phyloP scores from a whole-genome alignment of 2,113 vertebrate genomes.

The Ornithorhynchus anatinus region DNA sequence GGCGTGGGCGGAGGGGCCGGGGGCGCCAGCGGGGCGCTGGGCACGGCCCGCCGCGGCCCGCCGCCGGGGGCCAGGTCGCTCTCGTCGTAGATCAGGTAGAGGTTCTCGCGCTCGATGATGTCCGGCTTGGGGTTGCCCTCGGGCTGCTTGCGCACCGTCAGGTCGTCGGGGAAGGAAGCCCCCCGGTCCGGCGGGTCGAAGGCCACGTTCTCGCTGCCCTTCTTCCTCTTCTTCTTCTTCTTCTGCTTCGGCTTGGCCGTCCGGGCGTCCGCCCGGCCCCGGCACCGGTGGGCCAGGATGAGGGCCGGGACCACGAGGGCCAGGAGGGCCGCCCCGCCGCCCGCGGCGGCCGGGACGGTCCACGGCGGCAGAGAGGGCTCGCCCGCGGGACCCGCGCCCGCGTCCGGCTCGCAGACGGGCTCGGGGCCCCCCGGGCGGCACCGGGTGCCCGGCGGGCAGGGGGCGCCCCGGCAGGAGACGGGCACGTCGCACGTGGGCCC shows the following conservation, averaged over 20 bases:
- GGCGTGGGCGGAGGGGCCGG: too few relatives aligned
- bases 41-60: conserved; percentile 86
- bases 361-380: conserved; percentile 88
- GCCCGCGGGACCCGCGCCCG: conserved; percentile 61
- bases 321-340: conserved; percentile 88
- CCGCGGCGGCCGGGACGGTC: conserved; percentile 95
- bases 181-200: conserved; percentile 96
- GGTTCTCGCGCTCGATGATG: conserved; percentile 96
- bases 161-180: conserved; percentile 90
- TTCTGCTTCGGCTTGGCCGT: conserved; percentile 88
- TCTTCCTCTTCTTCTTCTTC: conserved; percentile 95
- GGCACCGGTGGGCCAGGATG: conserved; percentile 93
- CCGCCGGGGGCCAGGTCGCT: conserved; percentile 83
- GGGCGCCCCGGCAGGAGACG: conserved; percentile 86
- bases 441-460: conserved; percentile 78
- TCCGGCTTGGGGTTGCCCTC: conserved; percentile 97
- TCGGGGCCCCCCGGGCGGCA: conserved; percentile 85
- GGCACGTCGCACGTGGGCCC: conserved; percentile 84
- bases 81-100: conserved; percentile 95
- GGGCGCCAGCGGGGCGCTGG: conserved; percentile 86
- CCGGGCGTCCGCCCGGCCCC: conserved; percentile 74
- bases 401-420: conserved; percentile 80
- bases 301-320: conserved; percentile 90
- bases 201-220: conserved; percentile 94
- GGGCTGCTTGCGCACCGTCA: conserved; percentile 93